These are phyloP conservation scores for Bovichtus diacanthus DNA, from an alignment of 2,797 vertebrate species.

Conservation along the genomic window DNA sequence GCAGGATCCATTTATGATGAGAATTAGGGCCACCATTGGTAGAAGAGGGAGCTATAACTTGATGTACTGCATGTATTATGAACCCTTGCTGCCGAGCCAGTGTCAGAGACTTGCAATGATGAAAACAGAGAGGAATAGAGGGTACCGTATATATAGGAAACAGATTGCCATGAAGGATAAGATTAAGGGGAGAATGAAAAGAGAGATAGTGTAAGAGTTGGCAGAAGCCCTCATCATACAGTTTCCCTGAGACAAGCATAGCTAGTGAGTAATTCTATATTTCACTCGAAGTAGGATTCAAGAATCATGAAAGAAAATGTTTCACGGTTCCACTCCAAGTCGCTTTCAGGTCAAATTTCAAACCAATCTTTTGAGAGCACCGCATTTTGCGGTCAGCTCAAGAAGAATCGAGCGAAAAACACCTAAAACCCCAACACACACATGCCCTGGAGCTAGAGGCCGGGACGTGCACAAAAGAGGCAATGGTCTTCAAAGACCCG, in stretches of 20 bases:
- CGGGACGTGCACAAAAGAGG: slow-evolving; percentile 67
- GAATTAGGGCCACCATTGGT: background rate
- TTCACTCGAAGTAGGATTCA: slow-evolving; percentile 13
- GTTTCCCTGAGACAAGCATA: slow-evolving; percentile 8
- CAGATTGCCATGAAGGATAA: slow-evolving; percentile 11
- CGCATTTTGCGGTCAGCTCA: slow-evolving; percentile 34
- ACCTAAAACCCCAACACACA: slow-evolving; percentile 50
- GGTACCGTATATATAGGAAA: slow-evolving; percentile 6
- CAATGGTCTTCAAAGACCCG: slow-evolving; percentile 81
- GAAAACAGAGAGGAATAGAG: slow-evolving; percentile 25
- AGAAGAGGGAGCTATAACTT: background rate
- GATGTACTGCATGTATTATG: slow-evolving; percentile 2
- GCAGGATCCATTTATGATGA: slow-evolving; percentile 5
- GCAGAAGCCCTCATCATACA: slow-evolving; percentile 11
- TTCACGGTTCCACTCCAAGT: slow-evolving; percentile 11
- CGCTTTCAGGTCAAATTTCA: slow-evolving; percentile 52
- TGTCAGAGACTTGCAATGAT: slow-evolving; percentile 35
- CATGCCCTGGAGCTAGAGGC: slow-evolving; percentile 54
- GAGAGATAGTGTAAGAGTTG: slow-evolving; percentile 10
- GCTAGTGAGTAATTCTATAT: slow-evolving; percentile 12
- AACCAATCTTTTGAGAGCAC: slow-evolving; percentile 12
- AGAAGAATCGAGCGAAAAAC: slow-evolving; percentile 47
- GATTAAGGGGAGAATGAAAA: slow-evolving; percentile 20
- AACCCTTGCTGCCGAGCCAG: background rate
- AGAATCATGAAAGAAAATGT: slow-evolving; percentile 27